These are phyloP conservation scores for Sterrhoptilus dennistouni DNA, from an alignment of 2,113 vertebrate genomes.

Conservation along the genomic window DNA sequence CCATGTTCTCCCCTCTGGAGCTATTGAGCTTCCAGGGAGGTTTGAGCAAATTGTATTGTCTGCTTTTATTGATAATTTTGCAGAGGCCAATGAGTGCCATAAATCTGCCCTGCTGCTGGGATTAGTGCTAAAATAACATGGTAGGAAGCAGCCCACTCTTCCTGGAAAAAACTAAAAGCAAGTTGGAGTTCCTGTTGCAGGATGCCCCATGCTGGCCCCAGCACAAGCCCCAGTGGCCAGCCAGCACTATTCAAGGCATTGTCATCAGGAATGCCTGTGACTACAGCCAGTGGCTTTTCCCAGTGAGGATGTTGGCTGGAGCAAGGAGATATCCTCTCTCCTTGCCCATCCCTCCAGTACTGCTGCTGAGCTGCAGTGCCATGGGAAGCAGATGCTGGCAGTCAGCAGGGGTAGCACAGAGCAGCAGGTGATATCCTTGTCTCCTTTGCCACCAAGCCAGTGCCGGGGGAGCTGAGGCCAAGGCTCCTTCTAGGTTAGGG, in stretches of 20 bases:
- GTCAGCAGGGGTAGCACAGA: conserved; percentile 26
- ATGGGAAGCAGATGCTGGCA: neutral
- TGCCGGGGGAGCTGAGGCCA: neutral
- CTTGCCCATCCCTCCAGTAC: fast-evolving
- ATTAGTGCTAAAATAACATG: neutral
- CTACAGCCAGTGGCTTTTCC: neutral
- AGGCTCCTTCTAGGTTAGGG: neutral
- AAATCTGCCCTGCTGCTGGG: neutral
- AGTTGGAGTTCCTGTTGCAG: fast-evolving
- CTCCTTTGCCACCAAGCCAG: neutral
- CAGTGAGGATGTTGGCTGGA: neutral
- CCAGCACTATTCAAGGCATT: fast-evolving
- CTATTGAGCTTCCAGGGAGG: conserved; percentile 3
- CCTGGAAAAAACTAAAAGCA: neutral
- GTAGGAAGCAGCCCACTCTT: neutral
- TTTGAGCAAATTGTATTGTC: neutral
- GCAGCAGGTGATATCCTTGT: neutral
- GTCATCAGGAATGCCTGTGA: neutral
- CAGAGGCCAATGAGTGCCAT: neutral
- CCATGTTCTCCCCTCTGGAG: neutral
- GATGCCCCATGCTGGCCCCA: neutral
- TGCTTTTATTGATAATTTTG: conserved; percentile 29
- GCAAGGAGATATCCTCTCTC: neutral
- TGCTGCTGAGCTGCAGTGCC: fast-evolving
- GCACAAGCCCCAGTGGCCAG: neutral